Evolutionary conservation across 2,113 vertebrate species (phyloP), one percentile per base, ranked within the genome.

Genomic region (Oostethus manadensis): DNA sequence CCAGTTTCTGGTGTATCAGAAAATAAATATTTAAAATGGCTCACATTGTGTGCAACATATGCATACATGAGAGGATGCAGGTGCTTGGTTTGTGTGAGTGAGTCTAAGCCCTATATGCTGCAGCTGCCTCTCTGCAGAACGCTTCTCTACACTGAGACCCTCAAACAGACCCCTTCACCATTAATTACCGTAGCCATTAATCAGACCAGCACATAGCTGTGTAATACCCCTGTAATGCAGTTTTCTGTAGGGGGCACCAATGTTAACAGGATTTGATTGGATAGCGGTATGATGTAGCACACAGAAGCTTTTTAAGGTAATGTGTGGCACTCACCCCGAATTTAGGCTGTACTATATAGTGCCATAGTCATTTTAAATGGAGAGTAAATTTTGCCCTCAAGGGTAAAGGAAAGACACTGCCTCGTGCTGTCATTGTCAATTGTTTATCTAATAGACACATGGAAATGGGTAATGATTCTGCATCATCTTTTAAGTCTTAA

Each of bases 161-260:
- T 89, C 60, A 71, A 76, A 83, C 80, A 85, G 83, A 86, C 83
- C 82, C 87, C 73, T 88, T 89, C 88, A 87, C 80, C 88, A 87
- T 88, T 88, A 89, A 89, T 91, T 91, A 91, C 82, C 74, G 79
- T 64, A 68, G 76, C 74, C 82, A 89, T 91, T 89, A 90, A 91
- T 91, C 89, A 91, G 77, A 85, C 66, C 76, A 79, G 74, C 77
- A 80, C 85, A 87, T 88, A 84, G 81, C 78, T 73, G 76, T 77
- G 79, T 87, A 89, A 89, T 87, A 82, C 83, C 77, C 78, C 82
- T 79, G 78, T 86, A 89, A 87, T 87, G 81, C 82, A 84, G 76
- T 89, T 89, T 87, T 88, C 76, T 86, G 76, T 73, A 80, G 75
- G 80, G 78, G 79, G 44, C 83, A 83, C 61, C 60, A 69, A 70